Percentiles rank a stretch among this genome's conserved stretches.
These are phyloP conservation scores for Columbina picui DNA, from an alignment of 2,113 vertebrate species.

Conservation along the genomic window DNA sequence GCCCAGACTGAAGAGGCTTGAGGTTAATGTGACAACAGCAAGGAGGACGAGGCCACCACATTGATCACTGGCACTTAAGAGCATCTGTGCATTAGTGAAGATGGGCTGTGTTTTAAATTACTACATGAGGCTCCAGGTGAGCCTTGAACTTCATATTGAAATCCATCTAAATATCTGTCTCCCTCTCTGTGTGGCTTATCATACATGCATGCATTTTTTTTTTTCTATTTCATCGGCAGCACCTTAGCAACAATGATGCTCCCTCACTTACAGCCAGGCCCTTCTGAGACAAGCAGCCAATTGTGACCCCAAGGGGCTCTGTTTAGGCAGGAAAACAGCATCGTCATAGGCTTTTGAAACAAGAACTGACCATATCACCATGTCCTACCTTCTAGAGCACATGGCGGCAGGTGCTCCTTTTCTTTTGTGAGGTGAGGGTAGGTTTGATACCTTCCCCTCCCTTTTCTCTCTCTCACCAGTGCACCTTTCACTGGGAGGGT, in stretches of 20 bases:
- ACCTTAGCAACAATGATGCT: not conserved
- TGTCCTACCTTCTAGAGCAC: not conserved
- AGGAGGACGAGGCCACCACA: not conserved
- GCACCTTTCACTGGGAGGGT: not conserved
- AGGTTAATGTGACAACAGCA: not conserved
- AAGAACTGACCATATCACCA: not conserved
- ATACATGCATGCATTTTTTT: accelerated
- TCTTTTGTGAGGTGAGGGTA: not conserved
- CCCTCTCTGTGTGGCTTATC: not conserved
- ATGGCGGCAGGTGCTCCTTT: not conserved
- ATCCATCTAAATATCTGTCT: not conserved
- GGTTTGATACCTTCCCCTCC: not conserved
- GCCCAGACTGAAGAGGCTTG: not conserved
- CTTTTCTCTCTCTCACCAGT: not conserved
- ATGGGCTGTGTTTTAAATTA: not conserved
- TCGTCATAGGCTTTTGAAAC: not conserved
- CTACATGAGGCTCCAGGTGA: not conserved
- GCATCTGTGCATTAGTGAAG: not conserved
- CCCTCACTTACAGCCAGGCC: not conserved
- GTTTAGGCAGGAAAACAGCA: not conserved
- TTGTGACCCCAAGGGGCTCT: not conserved
- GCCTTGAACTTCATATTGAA: not conserved
- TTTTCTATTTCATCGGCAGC: not conserved
- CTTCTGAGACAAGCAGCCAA: not conserved
- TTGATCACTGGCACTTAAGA: not conserved